Evolutionary conservation across 2,888 invertebrate genomes (phyloP).

Genomic region (Copidosoma aretas): DNA sequence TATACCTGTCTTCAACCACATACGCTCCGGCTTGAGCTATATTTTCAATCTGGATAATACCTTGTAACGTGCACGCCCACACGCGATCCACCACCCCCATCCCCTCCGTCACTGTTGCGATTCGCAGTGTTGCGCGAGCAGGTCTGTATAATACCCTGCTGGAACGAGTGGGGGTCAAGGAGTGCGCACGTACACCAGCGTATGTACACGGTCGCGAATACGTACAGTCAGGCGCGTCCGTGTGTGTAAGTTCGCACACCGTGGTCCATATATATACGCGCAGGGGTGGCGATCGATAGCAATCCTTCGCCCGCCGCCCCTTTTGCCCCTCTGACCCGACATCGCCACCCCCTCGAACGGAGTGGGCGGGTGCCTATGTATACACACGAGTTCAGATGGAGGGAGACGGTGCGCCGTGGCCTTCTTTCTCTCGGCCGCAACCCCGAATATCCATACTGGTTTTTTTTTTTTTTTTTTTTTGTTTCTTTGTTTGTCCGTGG

Average conservation of each 20-base stretch:
- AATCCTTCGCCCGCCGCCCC: neutral
- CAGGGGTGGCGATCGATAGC: neutral
- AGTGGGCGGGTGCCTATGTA: too few species aligned
- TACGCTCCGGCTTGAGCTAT: too few species aligned
- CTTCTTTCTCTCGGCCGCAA: constrained; percentile 45
- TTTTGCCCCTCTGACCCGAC: neutral
- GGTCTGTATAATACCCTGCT: too few species aligned
- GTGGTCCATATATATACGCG: neutral
- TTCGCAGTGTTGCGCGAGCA: too few species aligned
- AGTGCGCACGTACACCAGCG: neutral
- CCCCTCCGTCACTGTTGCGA: too few species aligned
- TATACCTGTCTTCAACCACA: too few species aligned
- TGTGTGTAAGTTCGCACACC: neutral
- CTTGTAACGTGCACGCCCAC: too few species aligned
- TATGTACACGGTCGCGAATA: neutral
- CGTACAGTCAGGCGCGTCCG: neutral
- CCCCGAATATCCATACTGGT: constrained; percentile 5
- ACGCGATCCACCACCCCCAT: too few species aligned
- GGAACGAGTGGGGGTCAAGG: too few species aligned
- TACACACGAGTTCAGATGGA: neutral
- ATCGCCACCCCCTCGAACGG: too few species aligned
- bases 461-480: neutral
- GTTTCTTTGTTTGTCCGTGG: neutral
- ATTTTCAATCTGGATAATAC: too few species aligned
- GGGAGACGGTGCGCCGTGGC: constrained; percentile 44